phyloP scores from a whole-genome alignment of 2,797 vertebrate species.

The Spondyliosoma cantharus region DNA sequence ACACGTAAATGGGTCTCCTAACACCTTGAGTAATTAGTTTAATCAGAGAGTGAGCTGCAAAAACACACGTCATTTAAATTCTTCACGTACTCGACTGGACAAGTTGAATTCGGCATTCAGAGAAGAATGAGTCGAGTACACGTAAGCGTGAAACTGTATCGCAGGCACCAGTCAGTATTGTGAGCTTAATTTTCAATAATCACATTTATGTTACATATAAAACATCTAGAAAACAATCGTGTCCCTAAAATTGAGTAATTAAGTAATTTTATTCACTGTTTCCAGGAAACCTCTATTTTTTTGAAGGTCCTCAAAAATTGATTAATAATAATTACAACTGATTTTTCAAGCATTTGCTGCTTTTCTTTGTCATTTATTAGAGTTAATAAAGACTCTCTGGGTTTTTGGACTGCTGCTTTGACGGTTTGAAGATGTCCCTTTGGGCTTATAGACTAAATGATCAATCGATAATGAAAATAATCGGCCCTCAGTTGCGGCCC shows the following conservation, averaged over 20 bases:
- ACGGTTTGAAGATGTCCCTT: too few relatives aligned
- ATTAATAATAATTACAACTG: too few relatives aligned
- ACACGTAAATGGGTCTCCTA: conserved; percentile 10
- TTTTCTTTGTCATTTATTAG: too few relatives aligned
- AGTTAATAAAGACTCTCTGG: too few relatives aligned
- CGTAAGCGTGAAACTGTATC: background rate
- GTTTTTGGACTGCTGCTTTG: too few relatives aligned
- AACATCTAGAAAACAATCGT: background rate
- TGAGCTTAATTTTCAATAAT: background rate
- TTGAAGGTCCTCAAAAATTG: too few relatives aligned
- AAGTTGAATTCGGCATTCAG: background rate
- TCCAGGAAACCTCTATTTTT: accelerated
- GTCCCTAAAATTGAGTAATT: background rate
- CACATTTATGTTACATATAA: background rate
- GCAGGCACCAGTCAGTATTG: background rate
- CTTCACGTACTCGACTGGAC: background rate
- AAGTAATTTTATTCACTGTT: background rate
- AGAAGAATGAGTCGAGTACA: background rate
- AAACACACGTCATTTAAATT: background rate
- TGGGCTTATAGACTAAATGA: too few relatives aligned
- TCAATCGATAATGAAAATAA: too few relatives aligned
- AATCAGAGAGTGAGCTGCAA: conserved; percentile 5
- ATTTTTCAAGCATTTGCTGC: too few relatives aligned
- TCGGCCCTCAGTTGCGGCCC: too few relatives aligned
- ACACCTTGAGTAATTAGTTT: background rate